Base-by-base conservation (phyloP, 2,113 vertebrate genomes). In the Himantopus leucocephalus region DNA sequence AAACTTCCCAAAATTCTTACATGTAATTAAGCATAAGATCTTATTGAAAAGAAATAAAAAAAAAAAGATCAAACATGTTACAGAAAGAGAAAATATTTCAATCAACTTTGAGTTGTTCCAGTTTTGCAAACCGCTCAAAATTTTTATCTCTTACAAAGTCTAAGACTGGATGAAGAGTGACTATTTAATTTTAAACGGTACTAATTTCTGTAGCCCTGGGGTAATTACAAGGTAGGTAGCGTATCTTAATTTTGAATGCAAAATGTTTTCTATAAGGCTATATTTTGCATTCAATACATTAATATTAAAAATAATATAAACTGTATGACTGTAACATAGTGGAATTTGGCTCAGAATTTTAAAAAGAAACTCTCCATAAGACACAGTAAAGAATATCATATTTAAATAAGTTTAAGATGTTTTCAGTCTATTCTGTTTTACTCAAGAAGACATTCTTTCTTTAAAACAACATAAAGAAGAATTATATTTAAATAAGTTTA, bases 321-420 rank as follows among this genome's bases (percentile, higher is more conserved):
- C 29, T 91, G 18, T 37, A 55, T 88, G 56, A 79, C 55, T 63
- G 24, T 41, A 90, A 74, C 34, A 73, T 43, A 29, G 90, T 77
- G 47, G 67, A 96, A 84, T 94, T 92, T 88, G 85, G 75, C 41
- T 77, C 63, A 55, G 50, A 94, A 85, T 83, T 93, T 76, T 23
- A 76, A 82, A 88, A 84, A 76, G 16, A 95, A 95, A 50, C 48
- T 67, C 32, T 79, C 78, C 68, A 74, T 85, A 71, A 95, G 79
- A 83, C 37, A 66, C 5, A 43, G 58, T 55, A 94, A 88, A 90
- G 84, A 94, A 85, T 58, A 92, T 55, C 34, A 70, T 80, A 85
- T 66, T 94, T 93, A 93, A 95, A 93, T 85, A 91, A 85, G 59
- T 95, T 93, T 95, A 95, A 95, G 90, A 88, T 92, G 78, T 88